A percentile compares a stretch with the other conserved stretches of the same genome.
phyloP scores from a whole-genome alignment of 2,888 invertebrate genomes.

The Megaustenia siamemsis region DNA sequence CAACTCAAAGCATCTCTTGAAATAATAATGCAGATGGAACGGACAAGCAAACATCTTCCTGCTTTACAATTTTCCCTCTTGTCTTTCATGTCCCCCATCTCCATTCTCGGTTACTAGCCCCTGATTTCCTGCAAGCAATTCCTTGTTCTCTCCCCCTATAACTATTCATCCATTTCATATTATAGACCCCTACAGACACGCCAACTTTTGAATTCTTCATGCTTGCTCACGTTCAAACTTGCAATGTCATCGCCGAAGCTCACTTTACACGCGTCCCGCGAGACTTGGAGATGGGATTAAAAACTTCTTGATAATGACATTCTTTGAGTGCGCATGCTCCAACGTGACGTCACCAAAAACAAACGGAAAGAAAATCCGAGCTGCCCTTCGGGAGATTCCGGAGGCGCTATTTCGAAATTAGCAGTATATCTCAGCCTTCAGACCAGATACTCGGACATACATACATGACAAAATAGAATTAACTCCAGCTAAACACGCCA shows the following conservation, averaged over 20 bases:
- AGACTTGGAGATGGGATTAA: conserved; percentile 47
- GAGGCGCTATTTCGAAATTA: conserved; percentile 40
- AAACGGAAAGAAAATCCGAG: conserved; percentile 51
- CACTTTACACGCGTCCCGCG: conserved; percentile 39
- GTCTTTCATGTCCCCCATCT: background rate
- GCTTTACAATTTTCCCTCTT: background rate
- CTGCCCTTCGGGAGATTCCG: conserved; percentile 12
- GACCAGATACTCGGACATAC: conserved; percentile 3
- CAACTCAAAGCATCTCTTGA: background rate
- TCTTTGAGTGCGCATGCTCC: conserved; percentile 36
- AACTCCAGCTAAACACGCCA: background rate
- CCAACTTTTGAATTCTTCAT: conserved; percentile 35
- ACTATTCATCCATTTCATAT: conserved; percentile 33
- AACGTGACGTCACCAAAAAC: conserved; percentile 45
- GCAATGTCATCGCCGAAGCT: conserved; percentile 35
- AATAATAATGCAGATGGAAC: conserved; percentile 15
- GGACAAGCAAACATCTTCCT: background rate
- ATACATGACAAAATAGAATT: conserved; percentile 35
- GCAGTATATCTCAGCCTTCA: conserved; percentile 14
- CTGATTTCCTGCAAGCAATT: conserved; percentile 20
- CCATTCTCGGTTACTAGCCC: background rate
- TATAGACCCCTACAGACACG: conserved; percentile 41
- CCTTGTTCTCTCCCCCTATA: conserved; percentile 2
- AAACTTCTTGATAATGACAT: conserved; percentile 47
- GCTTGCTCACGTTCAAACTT: conserved; percentile 42